phyloP scores from a whole-genome alignment of 2,888 invertebrate genomes.

The Drosophila borealis region DNA sequence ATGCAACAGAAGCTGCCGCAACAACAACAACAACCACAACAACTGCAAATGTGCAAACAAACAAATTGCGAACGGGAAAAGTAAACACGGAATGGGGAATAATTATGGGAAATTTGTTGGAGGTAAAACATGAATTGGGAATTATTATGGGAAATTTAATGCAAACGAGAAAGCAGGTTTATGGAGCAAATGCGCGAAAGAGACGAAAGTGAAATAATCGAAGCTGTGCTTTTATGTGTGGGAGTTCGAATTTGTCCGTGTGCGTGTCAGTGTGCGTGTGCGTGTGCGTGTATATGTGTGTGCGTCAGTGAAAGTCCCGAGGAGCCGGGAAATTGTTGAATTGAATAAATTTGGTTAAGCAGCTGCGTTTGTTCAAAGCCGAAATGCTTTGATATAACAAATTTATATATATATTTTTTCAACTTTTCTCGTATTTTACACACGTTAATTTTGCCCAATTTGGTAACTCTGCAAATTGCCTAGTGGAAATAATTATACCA shows the following conservation, averaged over 20 bases:
- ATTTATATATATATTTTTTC: neutral
- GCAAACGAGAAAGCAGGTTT: slow-evolving; percentile 64
- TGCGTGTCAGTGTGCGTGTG: neutral
- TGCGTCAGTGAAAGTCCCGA: slow-evolving; percentile 32
- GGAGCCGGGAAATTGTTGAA: slow-evolving; percentile 13
- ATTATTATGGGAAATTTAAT: slow-evolving; percentile 58
- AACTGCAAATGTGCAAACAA: slow-evolving; percentile 23
- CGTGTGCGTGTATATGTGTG: no score
- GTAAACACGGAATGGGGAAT: slow-evolving; percentile 30
- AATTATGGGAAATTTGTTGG: slow-evolving; percentile 58
- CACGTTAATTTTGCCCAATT: slow-evolving; percentile 6
- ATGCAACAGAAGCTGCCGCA: slow-evolving; percentile 41
- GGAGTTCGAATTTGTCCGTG: slow-evolving; percentile 3
- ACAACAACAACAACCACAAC: slow-evolving; percentile 36
- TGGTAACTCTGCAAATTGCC: slow-evolving; percentile 1
- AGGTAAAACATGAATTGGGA: slow-evolving; percentile 7
- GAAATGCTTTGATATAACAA: neutral
- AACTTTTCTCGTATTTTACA: neutral
- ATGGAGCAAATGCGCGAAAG: slow-evolving; percentile 49
- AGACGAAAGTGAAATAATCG: slow-evolving; percentile 63
- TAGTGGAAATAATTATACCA: slow-evolving; percentile 34
- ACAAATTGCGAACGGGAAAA: slow-evolving; percentile 32
- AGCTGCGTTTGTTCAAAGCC: neutral
- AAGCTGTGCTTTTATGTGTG: slow-evolving; percentile 36
- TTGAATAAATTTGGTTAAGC: slow-evolving; percentile 2